Evolutionary conservation across 2,888 invertebrate genomes (phyloP).

Genomic region (Polymixis lichenea): DNA sequence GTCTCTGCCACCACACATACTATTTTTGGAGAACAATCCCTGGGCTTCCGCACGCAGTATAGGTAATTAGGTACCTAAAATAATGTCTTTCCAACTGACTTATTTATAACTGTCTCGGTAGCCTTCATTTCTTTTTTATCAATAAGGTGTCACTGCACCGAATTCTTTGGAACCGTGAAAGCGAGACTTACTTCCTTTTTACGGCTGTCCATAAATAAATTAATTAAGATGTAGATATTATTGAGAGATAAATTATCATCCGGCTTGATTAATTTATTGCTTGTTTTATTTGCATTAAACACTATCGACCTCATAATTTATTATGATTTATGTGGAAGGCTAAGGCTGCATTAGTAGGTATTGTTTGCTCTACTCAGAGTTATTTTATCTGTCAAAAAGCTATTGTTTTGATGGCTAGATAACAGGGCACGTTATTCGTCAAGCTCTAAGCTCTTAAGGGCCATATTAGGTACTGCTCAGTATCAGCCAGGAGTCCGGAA

Average conservation of each 20-base stretch:
- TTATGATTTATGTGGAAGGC: slow-evolving; percentile 21
- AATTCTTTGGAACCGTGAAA: slow-evolving; percentile 48
- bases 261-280: slow-evolving; percentile 11
- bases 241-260: slow-evolving; percentile 13
- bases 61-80: not conserved
- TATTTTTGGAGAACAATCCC: not conserved
- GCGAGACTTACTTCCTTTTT: slow-evolving; percentile 36
- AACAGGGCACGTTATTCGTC: not conserved
- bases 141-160: slow-evolving; percentile 45
- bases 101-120: slow-evolving; percentile 23
- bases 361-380: not conserved
- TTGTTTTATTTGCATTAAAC: slow-evolving; percentile 11
- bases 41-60: not conserved
- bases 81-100: not conserved
- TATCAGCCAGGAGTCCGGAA: too few species aligned
- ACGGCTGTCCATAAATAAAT: slow-evolving; percentile 10
- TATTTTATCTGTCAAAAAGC: not conserved
- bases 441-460: not conserved
- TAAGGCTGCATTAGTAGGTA: not conserved
- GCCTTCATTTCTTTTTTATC: slow-evolving; percentile 47
- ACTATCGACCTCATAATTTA: slow-evolving; percentile 1
- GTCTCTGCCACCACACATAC: too few species aligned
- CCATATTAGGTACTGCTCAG: too few species aligned
- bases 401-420: not conserved
- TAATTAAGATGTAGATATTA: slow-evolving; percentile 28